Base-by-base conservation (phyloP, 1,140 invertebrate species). In the Drosophila prosaltans region DNA sequence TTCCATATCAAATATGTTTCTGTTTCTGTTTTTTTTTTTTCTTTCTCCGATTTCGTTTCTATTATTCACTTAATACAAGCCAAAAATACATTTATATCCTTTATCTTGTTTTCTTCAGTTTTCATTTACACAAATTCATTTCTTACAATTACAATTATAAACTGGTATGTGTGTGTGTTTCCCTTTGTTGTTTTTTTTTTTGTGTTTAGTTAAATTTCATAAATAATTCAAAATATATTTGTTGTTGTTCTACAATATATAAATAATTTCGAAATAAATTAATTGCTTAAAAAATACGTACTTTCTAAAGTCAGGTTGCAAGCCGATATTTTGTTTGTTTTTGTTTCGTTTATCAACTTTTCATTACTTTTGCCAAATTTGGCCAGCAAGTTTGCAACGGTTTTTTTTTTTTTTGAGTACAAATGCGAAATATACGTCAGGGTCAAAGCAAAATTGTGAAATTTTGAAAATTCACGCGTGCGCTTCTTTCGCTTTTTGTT, bases 401-500 rank as follows among this genome's bases (percentile, higher is more conserved):
- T n/a, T n/a, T n/a, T n/a, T n/a, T 8, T 78, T 48, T 58, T 69
- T 65, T 85, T 89, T 91, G 74, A 74, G 77, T 90, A 91, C 90
- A 91, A 91, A 86, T 91, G 74, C 80, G 90, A 91, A 81, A 81
- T 86, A 90, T 91, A 83, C 83, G 90, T 91, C 90, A 90, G 81
- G 65, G 71, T 63, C 66, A 64, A 60, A 60, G 69, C 75, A 61
- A 75, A 68, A 71, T 64, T 63, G 59, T 51, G 60, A 69, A 74
- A 51, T 21, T 39, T 24, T 58, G 65, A 36, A 48, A 51, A 51
- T 21, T 51, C 45, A 51, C 45, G 24, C 24, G 21, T 21, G 24
- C 24, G 21, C 45, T 51, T 51, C 2, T 51, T 51, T 51, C n/a
- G 8, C 3, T 16, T 26, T 9, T 48, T 28, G 28, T 39, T 48